A percentile compares a stretch with the other conserved stretches of the same genome.
phyloP scores from a whole-genome alignment of 1,140 invertebrate genomes.

The Leptonema lineaticorne region DNA sequence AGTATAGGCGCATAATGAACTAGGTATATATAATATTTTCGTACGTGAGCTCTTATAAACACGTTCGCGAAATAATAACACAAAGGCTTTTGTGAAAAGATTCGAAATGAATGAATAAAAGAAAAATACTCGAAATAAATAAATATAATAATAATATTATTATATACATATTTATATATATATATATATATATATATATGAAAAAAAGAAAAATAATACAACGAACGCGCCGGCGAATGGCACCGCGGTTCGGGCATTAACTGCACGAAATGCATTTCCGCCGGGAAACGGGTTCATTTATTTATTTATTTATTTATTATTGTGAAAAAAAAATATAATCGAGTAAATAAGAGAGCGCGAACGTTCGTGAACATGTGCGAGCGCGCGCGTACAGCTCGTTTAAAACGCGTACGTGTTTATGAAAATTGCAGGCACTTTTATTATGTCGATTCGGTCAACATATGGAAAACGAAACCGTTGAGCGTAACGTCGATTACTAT shows the following conservation, averaged over 20 bases:
- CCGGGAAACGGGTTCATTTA: conserved; percentile 6
- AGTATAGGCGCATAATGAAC: neutral
- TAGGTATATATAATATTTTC: neutral
- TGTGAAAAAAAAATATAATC: neutral
- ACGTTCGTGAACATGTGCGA: neutral
- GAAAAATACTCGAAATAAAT: too few species aligned
- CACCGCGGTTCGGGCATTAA: neutral
- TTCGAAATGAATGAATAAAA: too few species aligned
- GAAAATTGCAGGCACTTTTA: neutral
- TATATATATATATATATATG: too few species aligned
- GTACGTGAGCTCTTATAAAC: neutral
- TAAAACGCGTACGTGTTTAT: neutral
- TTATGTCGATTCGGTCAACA: too few species aligned
- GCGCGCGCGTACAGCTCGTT: neutral
- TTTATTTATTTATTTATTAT: too few species aligned
- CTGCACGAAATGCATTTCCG: conserved; percentile 15
- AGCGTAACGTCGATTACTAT: too few species aligned
- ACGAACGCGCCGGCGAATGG: neutral
- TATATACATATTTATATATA: too few species aligned
- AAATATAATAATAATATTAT: too few species aligned
- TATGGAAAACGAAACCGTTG: too few species aligned
- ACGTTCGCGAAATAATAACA: neutral
- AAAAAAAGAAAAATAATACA: too few species aligned
- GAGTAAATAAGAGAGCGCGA: neutral
- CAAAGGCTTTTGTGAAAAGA: conserved; percentile 13